Conservation (phyloP, 30 jellyfish, hydroid and myxozoan species). For the Pseudorhiza aurosa region DNA sequence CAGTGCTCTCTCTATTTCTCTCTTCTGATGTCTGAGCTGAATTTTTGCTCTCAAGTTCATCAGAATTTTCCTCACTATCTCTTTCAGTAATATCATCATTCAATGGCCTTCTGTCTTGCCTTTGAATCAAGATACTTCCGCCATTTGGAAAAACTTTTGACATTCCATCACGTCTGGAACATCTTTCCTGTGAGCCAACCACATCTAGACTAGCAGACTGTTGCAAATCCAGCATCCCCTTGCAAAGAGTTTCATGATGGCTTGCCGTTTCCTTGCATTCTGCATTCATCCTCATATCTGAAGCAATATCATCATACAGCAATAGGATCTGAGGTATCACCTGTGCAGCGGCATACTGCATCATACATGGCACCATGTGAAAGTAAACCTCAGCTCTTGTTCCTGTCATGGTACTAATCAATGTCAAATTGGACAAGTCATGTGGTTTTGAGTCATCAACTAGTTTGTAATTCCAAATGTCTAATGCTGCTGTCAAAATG, state of each 20-base stretch:
- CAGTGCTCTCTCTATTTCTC: neutral
- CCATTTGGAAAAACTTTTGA: no score
- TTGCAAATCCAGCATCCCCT: no score
- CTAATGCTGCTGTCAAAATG: slow-evolving; percentile 45
- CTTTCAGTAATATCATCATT: no score
- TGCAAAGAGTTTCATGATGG: no score
- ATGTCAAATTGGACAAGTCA: slow-evolving; percentile 13
- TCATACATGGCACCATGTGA: slow-evolving; percentile 70
- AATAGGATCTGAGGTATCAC: slow-evolving; percentile 14
- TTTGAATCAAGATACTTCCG: no score
- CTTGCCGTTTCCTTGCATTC: no score
- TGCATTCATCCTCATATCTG: no score
- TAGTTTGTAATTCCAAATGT: slow-evolving; percentile 52
- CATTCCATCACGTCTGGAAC: no score
- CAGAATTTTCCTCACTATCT: neutral
- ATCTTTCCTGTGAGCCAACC: neutral
- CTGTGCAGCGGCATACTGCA: slow-evolving; percentile 55
- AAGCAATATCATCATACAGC: slow-evolving; percentile 14
- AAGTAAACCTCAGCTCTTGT: slow-evolving; percentile 30
- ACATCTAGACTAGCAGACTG: neutral
- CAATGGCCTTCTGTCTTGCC: no score
- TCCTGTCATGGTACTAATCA: slow-evolving; percentile 37
- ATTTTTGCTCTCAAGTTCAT: neutral
- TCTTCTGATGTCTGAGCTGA: no score
- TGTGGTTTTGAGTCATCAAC: slow-evolving; percentile 10